Evolutionary conservation across 2,797 vertebrate species (phyloP), one percentile per base, ranked within the genome.

Genomic region (Molossus alvarezi): DNA sequence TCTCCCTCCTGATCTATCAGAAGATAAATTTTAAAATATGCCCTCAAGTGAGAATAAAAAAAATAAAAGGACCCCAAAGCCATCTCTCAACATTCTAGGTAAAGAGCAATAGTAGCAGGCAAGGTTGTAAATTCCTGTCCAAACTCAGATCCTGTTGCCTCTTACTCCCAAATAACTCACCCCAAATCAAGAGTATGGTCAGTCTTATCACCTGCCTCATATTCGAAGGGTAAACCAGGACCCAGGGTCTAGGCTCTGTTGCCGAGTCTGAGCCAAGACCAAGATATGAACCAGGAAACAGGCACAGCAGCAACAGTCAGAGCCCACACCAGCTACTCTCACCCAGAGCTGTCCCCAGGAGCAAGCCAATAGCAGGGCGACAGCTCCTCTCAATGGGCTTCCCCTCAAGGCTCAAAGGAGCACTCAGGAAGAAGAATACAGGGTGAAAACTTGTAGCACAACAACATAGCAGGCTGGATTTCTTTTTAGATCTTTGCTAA

Each of bases 191-290:
- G n/a, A 97, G 15, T 33, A 96, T 4, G 0, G 25, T 91, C 73
- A 71, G 69, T 93, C 71, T 87, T 58, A 48, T 45, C 71, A 95
- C 18, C 87, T 86, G 64, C n/a, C 23, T 97, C 96, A 94, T 96
- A 48, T 51, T 91, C 71, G 57, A 86, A 14, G 18, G 45, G 6
- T 55, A 73, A 77, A 27, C 21, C 9, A n/a, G 4, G 37, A 60
- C 8, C 5, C 20, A 14, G 15, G 17, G 11, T 81, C 20, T 18
- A 33, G 55, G 21, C 10, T 57, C 9, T 27, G 27, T 20, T 12
- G 53, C n/a, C 48, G 45, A 55, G 5, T 82, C 71, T 94, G 67
- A 77, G n/a, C 62, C 51, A 41, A 69, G 5, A 37, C 25, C 58
- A 29, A n/a, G 15, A 15, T 10, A 41, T 11, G 1, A 92, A 48